Evolutionary conservation across 2,797 vertebrate genomes (phyloP).

Genomic region (Steatocranus sp.): DNA sequence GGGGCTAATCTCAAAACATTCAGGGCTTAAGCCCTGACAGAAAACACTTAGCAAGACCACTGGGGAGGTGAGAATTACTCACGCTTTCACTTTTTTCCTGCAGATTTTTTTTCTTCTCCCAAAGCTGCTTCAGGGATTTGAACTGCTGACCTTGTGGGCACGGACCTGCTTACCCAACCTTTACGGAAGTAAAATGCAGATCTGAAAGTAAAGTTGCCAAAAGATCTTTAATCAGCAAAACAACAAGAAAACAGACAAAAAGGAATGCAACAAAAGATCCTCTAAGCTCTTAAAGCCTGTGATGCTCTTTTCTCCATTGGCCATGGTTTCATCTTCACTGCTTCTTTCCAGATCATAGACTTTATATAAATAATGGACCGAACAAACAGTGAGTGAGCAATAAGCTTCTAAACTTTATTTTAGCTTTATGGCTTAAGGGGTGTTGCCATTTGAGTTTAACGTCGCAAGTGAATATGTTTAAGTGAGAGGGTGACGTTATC

Average conservation of each 20-base stretch:
- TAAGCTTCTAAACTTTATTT: not conserved
- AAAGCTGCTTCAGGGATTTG: constrained; percentile 1
- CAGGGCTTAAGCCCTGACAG: constrained; percentile 25
- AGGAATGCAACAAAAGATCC: not conserved
- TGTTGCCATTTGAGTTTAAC: not conserved
- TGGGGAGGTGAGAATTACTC: constrained; percentile 28
- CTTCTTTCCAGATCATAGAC: not conserved
- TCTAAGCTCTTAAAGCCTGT: not conserved
- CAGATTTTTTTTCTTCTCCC: not conserved
- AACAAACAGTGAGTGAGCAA: not conserved
- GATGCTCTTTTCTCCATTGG: not conserved
- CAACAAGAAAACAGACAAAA: not conserved
- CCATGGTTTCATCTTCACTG: not conserved
- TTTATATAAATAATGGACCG: not conserved
- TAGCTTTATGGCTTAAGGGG: not conserved
- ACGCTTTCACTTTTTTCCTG: not conserved
- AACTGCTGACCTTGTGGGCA: constrained; percentile 29
- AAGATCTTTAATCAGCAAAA: not conserved
- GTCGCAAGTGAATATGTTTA: not conserved
- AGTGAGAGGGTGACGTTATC: not conserved
- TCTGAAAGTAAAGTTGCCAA: not conserved
- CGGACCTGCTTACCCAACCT: constrained; percentile 8
- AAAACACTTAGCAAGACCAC: constrained; percentile 40
- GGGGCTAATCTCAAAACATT: constrained; percentile 46
- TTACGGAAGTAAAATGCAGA: constrained; percentile 7